Conservation (phyloP, 2,888 invertebrate genomes). For the Dilophus febrilis region DNA sequence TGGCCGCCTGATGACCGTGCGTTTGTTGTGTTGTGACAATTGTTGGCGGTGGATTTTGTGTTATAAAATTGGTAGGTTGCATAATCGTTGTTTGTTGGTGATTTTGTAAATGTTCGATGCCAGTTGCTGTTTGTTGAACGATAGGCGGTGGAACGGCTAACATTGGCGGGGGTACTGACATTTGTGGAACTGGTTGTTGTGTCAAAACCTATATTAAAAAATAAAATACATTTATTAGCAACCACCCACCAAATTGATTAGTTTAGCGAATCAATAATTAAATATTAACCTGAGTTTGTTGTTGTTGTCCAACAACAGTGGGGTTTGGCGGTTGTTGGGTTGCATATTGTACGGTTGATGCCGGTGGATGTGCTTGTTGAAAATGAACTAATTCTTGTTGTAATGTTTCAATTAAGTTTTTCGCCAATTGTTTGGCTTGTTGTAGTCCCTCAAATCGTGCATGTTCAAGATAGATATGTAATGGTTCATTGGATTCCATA, state of each 20-base stretch:
- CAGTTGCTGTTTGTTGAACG: constrained; percentile 8
- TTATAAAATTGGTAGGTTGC: constrained; percentile 9
- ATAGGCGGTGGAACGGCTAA: constrained; percentile 13
- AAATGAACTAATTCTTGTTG: constrained; percentile 34
- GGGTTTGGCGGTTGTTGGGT: constrained; percentile 5
- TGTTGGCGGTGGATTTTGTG: constrained; percentile 3
- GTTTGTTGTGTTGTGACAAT: constrained; percentile 8
- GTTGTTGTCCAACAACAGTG: constrained; percentile 6
- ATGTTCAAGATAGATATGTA: constrained; percentile 62
- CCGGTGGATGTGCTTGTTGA: constrained; percentile 13
- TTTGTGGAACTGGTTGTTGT: constrained; percentile 11
- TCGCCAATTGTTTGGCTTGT: constrained; percentile 48
- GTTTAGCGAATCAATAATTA: neutral
- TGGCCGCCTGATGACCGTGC: constrained; percentile 7
- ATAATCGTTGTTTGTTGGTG: constrained; percentile 3
- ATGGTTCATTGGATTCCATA: constrained; percentile 46
- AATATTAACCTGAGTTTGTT: neutral
- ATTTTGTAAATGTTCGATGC: constrained; percentile 7
- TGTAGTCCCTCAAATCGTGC: constrained; percentile 41
- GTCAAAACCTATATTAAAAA: neutral
- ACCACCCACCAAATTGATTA: neutral
- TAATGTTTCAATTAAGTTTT: constrained; percentile 65
- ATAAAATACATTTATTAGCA: constrained; percentile 1
- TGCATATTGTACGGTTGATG: neutral
- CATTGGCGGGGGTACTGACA: constrained; percentile 14